phyloP scores from a whole-genome alignment of 2,888 invertebrate species.

The Creontiades dilutus region DNA sequence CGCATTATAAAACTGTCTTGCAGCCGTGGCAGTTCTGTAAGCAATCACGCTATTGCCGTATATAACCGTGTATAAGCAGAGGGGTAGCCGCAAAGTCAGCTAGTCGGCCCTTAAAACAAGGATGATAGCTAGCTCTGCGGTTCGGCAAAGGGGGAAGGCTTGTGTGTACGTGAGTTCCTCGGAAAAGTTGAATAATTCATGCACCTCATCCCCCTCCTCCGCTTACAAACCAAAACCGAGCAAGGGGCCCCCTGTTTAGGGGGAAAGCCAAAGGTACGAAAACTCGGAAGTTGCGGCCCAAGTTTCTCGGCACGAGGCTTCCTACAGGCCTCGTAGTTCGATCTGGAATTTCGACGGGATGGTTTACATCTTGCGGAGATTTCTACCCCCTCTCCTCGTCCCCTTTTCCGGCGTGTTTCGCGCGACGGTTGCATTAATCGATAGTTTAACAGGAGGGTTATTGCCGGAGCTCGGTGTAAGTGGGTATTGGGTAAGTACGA shows the following conservation, averaged over 20 bases:
- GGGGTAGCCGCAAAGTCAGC: no score
- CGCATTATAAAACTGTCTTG: no score
- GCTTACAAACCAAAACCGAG: not conserved
- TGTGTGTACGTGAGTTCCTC: not conserved
- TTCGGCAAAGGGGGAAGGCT: not conserved
- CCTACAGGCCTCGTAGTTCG: not conserved
- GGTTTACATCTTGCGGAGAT: not conserved
- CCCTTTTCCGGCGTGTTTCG: no score
- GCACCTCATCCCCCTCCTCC: not conserved
- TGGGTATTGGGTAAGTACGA: no score
- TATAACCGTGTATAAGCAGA: no score
- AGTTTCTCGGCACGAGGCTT: not conserved
- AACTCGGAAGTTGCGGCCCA: not conserved
- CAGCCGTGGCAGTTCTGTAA: no score
- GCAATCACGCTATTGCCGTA: no score
- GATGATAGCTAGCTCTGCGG: not conserved
- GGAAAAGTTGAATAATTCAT: constrained; percentile 52
- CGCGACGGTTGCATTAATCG: not conserved
- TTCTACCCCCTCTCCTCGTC: no score
- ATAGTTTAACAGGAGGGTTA: not conserved
- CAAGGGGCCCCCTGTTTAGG: no score
- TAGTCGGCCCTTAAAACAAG: not conserved
- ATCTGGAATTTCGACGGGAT: not conserved
- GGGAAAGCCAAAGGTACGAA: not conserved
- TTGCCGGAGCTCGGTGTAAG: no score